Evolutionary conservation across 2,113 vertebrate species (phyloP).

Genomic region (Galemys pyrenaicus): DNA sequence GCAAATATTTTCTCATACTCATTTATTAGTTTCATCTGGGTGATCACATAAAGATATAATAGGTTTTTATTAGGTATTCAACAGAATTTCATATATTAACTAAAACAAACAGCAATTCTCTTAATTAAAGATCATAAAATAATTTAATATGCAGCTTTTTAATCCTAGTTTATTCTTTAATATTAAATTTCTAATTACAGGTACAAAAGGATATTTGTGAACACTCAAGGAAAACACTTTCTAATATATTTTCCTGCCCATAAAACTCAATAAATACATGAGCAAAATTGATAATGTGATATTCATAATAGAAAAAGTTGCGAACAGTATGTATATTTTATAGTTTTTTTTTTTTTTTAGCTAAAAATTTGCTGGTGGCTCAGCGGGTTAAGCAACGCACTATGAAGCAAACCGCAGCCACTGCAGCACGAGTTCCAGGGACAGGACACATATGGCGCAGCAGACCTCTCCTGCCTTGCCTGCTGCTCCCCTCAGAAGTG

Average conservation of each 20-base stretch:
- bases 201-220: not conserved
- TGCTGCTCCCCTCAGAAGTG: too few species aligned
- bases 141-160: not conserved
- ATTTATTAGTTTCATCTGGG: not conserved
- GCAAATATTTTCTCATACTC: not conserved
- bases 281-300: not conserved
- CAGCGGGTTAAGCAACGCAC: too few species aligned
- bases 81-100: not conserved
- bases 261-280: not conserved
- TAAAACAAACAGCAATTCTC: not conserved
- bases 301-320: constrained; percentile 33
- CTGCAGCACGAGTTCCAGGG: too few species aligned
- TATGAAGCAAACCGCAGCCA: too few species aligned
- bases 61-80: constrained; percentile 20
- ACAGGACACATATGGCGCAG: too few species aligned
- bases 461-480: too few species aligned
- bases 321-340: too few species aligned
- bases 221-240: constrained; percentile 9
- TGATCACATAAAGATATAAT: not conserved
- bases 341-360: too few species aligned
- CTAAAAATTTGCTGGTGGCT: too few species aligned
- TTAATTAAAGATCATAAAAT: not conserved
- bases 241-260: not conserved
- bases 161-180: constrained; percentile 19
- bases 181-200: constrained; percentile 46